Evolutionary conservation across 2,797 vertebrate species (phyloP), one percentile per base, ranked within the genome.

Genomic region (Pachyuromys duprasi): DNA sequence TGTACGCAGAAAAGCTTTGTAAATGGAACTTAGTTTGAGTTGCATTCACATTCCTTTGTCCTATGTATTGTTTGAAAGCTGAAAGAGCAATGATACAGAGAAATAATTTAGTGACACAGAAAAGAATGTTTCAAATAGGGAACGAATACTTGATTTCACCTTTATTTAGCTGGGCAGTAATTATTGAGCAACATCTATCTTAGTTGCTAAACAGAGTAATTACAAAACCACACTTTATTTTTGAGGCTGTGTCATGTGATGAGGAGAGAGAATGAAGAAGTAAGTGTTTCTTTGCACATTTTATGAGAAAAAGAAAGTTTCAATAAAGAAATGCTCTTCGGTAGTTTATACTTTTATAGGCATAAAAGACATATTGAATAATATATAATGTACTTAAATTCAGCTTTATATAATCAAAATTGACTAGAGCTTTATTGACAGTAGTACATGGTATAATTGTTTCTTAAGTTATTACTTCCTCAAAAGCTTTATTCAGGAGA

Each of bases 341-440:
- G 42, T 91, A 89, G 45, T 82, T 89, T 33, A 63, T 1, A 69
- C 45, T 90, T 94, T 69, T 69, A 33, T 33, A 93, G 3, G 69
- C 8, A 57, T 22, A 17, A 31, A 33, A 80, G 72, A 17, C 18
- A 24, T 4, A n/a, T n/a, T 49, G 31, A n/a, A 67, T 65, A 84
- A n/a, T 67, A 67, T 24, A 7, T 49, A 67, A 49, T 49, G 3
- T 67, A 36, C 13, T 81, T 62, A 62, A 72, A n/a, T 62, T n/a
- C 74, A 62, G 11, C 70, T 92, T 72, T 81, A 81, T 26, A 33
- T 86, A 60, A 39, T 86, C 82, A 93, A 93, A 94, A 92, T 89
- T 65, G 89, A 81, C 65, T 60, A 76, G 17, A 57, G 9, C 13
- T 45, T 65, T n/a, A 82, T 42, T 60, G 65, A 33, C 6, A 88